Conservation (phyloP, 2,888 invertebrate genomes). For the Hecatera dysodea region DNA sequence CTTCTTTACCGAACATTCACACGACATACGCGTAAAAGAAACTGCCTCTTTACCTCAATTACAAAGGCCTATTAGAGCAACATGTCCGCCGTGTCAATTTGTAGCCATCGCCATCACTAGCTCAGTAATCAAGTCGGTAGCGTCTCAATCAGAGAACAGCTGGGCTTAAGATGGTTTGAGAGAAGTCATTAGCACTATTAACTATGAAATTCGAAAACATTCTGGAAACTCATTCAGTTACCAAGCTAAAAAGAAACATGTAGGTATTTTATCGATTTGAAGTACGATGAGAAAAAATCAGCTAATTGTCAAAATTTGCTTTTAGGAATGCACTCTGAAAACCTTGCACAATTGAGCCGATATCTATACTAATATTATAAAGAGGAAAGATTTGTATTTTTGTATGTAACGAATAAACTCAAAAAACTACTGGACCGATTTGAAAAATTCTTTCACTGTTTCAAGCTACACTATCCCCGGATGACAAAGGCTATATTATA, state of each 20-base stretch:
- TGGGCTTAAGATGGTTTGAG: not conserved
- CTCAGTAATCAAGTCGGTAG: constrained; percentile 23
- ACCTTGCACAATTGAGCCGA: not conserved
- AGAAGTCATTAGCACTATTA: not conserved
- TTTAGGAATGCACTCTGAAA: not conserved
- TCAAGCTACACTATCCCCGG: no score
- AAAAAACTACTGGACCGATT: no score
- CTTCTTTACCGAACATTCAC: not conserved
- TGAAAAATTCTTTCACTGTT: no score
- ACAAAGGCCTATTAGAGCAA: constrained; percentile 30
- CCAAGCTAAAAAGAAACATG: no score
- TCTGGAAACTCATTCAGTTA: no score
- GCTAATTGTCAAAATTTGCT: not conserved
- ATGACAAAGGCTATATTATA: no score
- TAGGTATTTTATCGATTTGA: no score
- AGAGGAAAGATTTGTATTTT: no score
- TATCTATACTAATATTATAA: no score
- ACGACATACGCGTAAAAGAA: constrained; percentile 26
- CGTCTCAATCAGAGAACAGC: constrained; percentile 37
- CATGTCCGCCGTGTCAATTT: constrained; percentile 41
- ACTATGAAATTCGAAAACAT: not conserved
- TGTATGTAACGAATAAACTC: no score
- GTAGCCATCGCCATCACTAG: constrained; percentile 6
- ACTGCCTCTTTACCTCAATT: constrained; percentile 37
- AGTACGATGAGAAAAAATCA: no score